A percentile compares a stretch with the other conserved stretches of the same genome.
Conservation (phyloP, 2,113 vertebrate species). For the Pelmatolapia mariae region DNA sequence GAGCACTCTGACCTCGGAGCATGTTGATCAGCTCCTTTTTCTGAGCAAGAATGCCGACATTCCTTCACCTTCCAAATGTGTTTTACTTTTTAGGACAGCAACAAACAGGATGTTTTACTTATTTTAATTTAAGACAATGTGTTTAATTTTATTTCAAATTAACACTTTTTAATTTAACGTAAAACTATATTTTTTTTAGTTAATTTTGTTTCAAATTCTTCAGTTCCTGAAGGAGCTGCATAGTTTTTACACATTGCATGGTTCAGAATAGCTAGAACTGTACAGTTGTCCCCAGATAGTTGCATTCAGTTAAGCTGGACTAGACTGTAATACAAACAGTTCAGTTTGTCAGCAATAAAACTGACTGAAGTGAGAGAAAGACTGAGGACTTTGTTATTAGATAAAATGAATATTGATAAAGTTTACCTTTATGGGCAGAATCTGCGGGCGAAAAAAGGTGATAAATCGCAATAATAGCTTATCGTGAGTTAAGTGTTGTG, state of each 20-base stretch:
- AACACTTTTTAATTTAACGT: not conserved
- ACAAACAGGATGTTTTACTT: not conserved
- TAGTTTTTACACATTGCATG: not conserved
- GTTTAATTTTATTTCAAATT: not conserved
- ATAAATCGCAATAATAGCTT: not conserved
- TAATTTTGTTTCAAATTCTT: not conserved
- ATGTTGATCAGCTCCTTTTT: no score
- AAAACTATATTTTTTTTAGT: not conserved
- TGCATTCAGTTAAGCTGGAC: not conserved
- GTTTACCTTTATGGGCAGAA: not conserved
- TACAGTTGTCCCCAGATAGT: not conserved
- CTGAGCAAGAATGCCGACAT: no score
- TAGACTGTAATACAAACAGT: not conserved
- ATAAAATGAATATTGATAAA: fast-evolving
- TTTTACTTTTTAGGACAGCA: not conserved
- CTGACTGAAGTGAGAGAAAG: not conserved
- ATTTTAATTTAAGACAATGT: not conserved
- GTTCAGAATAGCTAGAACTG: not conserved
- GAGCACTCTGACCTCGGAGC: no score
- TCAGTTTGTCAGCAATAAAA: not conserved
- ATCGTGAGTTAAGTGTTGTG: not conserved
- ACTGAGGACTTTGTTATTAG: not conserved
- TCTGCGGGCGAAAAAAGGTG: fast-evolving
- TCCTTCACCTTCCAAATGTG: no score
- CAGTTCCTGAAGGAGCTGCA: not conserved